Conservation (phyloP, 2,797 vertebrate genomes). For the Antennarius maculatus region DNA sequence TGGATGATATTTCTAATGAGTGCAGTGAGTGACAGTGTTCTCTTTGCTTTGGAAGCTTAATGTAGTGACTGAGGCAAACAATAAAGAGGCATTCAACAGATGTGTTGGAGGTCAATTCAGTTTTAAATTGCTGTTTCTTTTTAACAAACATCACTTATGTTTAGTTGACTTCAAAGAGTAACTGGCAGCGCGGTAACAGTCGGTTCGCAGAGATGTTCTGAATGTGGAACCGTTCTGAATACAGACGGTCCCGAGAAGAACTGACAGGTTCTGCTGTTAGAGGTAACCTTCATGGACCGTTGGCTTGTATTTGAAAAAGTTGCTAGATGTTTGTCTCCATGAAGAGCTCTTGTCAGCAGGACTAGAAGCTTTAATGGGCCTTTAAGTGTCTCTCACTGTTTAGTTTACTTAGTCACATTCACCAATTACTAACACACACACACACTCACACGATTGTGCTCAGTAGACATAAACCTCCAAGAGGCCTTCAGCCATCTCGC, state of each 20-base stretch:
- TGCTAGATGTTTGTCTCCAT: constrained; percentile 21
- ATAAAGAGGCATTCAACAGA: too few relatives aligned
- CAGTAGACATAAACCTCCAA: constrained; percentile 64
- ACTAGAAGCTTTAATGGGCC: constrained; percentile 50
- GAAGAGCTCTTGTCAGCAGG: constrained; percentile 38
- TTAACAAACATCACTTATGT: too few relatives aligned
- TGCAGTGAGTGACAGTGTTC: too few relatives aligned
- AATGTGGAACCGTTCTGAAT: too few relatives aligned
- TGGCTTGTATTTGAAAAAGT: constrained; percentile 2
- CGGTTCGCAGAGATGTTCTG: too few relatives aligned
- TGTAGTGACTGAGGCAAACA: too few relatives aligned
- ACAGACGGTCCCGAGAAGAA: neutral
- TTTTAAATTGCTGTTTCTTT: too few relatives aligned
- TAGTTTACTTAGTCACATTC: constrained; percentile 42
- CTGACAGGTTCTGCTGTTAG: neutral
- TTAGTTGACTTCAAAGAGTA: too few relatives aligned
- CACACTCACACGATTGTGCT: constrained; percentile 19
- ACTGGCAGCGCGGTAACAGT: too few relatives aligned
- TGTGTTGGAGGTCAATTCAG: too few relatives aligned
- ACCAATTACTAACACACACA: neutral
- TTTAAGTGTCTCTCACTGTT: constrained; percentile 47
- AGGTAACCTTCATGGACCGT: neutral
- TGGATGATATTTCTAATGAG: too few relatives aligned
- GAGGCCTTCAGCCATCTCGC: constrained; percentile 23
- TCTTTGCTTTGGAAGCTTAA: too few relatives aligned